Conservation (phyloP, 2,797 vertebrate species). For the Poecilia velifera region DNA sequence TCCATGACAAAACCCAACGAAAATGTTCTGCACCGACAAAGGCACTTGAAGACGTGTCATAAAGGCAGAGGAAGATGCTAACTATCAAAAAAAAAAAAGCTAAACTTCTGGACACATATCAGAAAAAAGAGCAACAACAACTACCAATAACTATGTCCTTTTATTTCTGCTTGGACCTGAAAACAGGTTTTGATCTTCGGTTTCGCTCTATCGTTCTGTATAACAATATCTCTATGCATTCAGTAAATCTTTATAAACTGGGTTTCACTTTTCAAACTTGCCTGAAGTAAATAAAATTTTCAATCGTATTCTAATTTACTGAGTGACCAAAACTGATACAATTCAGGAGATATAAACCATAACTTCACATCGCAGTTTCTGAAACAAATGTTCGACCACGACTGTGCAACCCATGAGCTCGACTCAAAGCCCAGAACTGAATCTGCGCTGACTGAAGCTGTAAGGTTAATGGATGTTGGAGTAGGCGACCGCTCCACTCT, state of each 20-base stretch:
- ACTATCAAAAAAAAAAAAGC: too few species aligned
- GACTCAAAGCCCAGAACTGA: slow-evolving; percentile 65
- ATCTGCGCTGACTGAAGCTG: slow-evolving; percentile 71
- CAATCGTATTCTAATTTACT: neutral
- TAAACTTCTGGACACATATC: too few species aligned
- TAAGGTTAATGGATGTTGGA: slow-evolving; percentile 81
- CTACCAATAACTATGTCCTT: too few species aligned
- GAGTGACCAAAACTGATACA: neutral
- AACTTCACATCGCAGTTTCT: slow-evolving; percentile 17
- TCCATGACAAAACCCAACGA: too few species aligned
- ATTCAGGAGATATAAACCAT: neutral
- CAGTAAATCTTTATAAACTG: neutral
- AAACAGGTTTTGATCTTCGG: too few species aligned
- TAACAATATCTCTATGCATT: neutral
- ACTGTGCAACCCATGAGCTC: slow-evolving; percentile 55
- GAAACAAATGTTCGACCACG: slow-evolving; percentile 32
- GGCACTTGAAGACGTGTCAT: too few species aligned
- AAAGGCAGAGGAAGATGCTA: too few species aligned
- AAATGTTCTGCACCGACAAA: too few species aligned
- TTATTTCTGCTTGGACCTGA: too few species aligned
- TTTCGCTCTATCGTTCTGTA: too few species aligned
- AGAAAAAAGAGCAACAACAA: too few species aligned
- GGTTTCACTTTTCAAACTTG: neutral
- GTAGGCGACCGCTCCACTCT: slow-evolving; percentile 75
- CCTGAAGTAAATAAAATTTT: neutral